Evolutionary conservation across 2,888 invertebrate genomes (phyloP), one percentile per base, ranked within the genome.

Genomic region (Dorcus parallelipipedus): DNA sequence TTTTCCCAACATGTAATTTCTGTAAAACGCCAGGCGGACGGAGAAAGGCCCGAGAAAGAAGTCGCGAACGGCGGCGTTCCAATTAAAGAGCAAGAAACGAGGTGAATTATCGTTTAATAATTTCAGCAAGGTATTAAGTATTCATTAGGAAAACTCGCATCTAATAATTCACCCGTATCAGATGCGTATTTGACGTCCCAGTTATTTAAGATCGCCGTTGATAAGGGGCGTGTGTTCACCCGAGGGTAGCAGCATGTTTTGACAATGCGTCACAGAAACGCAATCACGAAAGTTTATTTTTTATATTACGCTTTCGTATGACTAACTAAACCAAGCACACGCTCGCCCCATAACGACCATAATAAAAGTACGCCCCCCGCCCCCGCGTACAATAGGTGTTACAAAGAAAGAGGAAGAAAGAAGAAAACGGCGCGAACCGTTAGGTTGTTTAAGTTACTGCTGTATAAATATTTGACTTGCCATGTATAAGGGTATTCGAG

Each of bases 191-290:
- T 64, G 68, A 67, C 66, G 60, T 64, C 61, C 60, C 60, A 68
- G 66, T 69, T 67, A 69, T 68, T 68, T 68, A 69, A 69, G 68
- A 69, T 68, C 56, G 52, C 14, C 56, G 56, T 20, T 59, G 66
- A 65, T 68, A 67, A 66, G 64, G 66, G 67, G 60, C 49, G 61
- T 59, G 60, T 60, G 59, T 52, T 63, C 56, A 54, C 58, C 60
- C 54, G 52, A 41, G 42, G 54, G 56, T 62, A 61, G 64, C 62
- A 60, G 64, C 66, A 66, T 69, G 71, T 71, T 72, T 71, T 72
- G 71, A 72, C 72, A 73, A 71, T 71, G 72, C 73, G 71, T 72
- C 73, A 71, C 71, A 63, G 62, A 57, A 67, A 67, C 67, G 66
- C 66, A 69, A 71, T 71, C 72, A 72, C 70, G 70, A 71, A 69